Percentiles rank a stretch among this genome's conserved stretches.
These are phyloP conservation scores for Triplophysa yarkandensis DNA, from an alignment of 2,797 vertebrate genomes.

Conservation along the genomic window DNA sequence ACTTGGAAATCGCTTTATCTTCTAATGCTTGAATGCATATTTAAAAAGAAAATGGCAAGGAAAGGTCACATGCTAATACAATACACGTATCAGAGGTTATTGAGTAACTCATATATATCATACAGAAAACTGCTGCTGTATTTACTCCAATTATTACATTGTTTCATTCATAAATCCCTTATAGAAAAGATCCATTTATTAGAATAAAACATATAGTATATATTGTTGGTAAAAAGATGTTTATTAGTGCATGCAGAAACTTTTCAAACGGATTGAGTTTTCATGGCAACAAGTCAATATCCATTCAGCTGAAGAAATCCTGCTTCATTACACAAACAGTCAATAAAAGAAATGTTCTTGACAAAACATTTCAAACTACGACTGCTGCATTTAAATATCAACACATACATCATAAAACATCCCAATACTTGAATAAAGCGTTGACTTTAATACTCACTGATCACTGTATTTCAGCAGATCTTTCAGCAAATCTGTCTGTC, in stretches of 20 bases:
- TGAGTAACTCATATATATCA: conserved; percentile 18
- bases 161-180: too few relatives aligned
- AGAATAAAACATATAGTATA: too few relatives aligned
- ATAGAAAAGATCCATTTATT: too few relatives aligned
- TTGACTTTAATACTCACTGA: too few relatives aligned
- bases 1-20: conserved; percentile 30
- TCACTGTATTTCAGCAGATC: too few relatives aligned
- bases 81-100: conserved; percentile 9
- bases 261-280: background rate
- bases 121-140: conserved; percentile 12
- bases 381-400: too few relatives aligned
- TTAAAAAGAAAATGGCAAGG: background rate
- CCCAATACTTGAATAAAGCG: too few relatives aligned
- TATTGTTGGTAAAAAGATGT: too few relatives aligned
- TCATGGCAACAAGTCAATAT: background rate
- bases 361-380: too few relatives aligned
- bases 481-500: too few relatives aligned
- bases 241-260: too few relatives aligned
- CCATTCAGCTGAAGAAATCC: background rate
- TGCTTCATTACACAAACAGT: background rate
- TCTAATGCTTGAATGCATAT: conserved; percentile 34
- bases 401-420: too few relatives aligned
- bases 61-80: conserved; percentile 8
- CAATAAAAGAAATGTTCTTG: background rate
- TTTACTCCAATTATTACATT: background rate